phyloP scores from a whole-genome alignment of 2,888 invertebrate genomes.

The Plutella xylostella region DNA sequence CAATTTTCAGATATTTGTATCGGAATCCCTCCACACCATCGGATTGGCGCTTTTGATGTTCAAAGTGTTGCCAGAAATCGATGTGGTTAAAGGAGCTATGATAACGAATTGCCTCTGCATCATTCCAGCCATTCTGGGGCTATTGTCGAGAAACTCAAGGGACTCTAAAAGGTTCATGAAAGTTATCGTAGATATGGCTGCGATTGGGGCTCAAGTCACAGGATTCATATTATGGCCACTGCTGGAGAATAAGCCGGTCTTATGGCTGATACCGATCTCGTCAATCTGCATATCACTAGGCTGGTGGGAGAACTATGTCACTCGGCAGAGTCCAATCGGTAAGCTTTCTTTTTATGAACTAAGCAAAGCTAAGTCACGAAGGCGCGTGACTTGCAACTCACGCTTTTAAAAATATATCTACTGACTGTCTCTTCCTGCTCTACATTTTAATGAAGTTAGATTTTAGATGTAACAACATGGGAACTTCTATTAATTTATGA shows the following conservation, averaged over 20 bases:
- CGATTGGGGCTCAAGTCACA: slow-evolving; percentile 89
- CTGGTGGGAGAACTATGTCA: slow-evolving; percentile 99
- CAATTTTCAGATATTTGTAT: slow-evolving; percentile 74
- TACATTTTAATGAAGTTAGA: too few species aligned
- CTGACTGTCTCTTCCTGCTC: too few species aligned
- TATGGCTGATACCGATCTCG: slow-evolving; percentile 90
- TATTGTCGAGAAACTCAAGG: slow-evolving; percentile 85
- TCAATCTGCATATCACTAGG: slow-evolving; percentile 89
- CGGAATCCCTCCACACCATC: slow-evolving; percentile 90
- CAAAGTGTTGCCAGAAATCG: slow-evolving; percentile 89
- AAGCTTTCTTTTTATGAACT: slow-evolving; percentile 23
- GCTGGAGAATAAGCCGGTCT: slow-evolving; percentile 77
- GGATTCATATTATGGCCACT: slow-evolving; percentile 95
- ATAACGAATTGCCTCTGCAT: slow-evolving; percentile 95
- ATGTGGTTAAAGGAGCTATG: slow-evolving; percentile 96
- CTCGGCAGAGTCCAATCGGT: slow-evolving; percentile 86
- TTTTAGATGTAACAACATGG: too few species aligned
- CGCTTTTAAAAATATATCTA: too few species aligned
- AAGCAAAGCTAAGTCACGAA: not conserved
- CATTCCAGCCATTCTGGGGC: slow-evolving; percentile 82
- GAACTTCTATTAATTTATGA: too few species aligned
- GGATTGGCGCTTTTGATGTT: slow-evolving; percentile 91
- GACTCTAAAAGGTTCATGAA: slow-evolving; percentile 83
- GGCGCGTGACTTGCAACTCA: too few species aligned
- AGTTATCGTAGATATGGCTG: slow-evolving; percentile 85